These are phyloP conservation scores for Proales similis DNA, from an alignment of 1,140 invertebrate genomes.

Conservation along the genomic window DNA sequence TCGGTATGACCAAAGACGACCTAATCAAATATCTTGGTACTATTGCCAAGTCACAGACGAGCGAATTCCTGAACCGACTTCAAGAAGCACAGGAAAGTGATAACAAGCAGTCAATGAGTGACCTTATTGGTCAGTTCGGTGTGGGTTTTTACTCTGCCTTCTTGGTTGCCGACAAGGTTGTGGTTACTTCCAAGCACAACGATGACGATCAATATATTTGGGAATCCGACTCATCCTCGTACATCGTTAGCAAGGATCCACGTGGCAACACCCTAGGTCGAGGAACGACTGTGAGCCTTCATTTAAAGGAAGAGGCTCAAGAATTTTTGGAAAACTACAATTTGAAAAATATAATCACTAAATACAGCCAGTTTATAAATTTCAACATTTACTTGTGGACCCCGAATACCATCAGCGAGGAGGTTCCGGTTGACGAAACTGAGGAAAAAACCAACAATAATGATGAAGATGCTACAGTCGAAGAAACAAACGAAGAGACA, in stretches of 20 bases:
- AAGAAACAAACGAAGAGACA: slow-evolving; percentile 58
- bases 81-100: slow-evolving; percentile 43
- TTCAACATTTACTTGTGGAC: slow-evolving; percentile 96
- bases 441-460: slow-evolving; percentile 50
- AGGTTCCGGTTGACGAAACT: slow-evolving; percentile 64
- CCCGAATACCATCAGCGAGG: slow-evolving; percentile 67
- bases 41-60: slow-evolving; percentile 97
- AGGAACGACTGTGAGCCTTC: slow-evolving; percentile 73
- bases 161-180: slow-evolving; percentile 58
- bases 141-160: slow-evolving; percentile 97
- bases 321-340: slow-evolving; percentile 90
- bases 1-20: slow-evolving; percentile 94
- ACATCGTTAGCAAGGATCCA: slow-evolving; percentile 84
- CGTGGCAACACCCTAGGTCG: slow-evolving; percentile 78
- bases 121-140: slow-evolving; percentile 72
- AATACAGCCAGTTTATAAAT: slow-evolving; percentile 99
- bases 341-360: slow-evolving; percentile 79
- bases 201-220: slow-evolving; percentile 92
- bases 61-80: slow-evolving; percentile 91
- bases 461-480: slow-evolving; percentile 53
- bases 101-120: slow-evolving; percentile 35
- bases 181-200: slow-evolving; percentile 88
- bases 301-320: slow-evolving; percentile 90
- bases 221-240: slow-evolving; percentile 78
- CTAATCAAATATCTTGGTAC: slow-evolving; percentile 93